Base-by-base conservation (phyloP, 2,888 invertebrate species). In the Panorpa germanica region DNA sequence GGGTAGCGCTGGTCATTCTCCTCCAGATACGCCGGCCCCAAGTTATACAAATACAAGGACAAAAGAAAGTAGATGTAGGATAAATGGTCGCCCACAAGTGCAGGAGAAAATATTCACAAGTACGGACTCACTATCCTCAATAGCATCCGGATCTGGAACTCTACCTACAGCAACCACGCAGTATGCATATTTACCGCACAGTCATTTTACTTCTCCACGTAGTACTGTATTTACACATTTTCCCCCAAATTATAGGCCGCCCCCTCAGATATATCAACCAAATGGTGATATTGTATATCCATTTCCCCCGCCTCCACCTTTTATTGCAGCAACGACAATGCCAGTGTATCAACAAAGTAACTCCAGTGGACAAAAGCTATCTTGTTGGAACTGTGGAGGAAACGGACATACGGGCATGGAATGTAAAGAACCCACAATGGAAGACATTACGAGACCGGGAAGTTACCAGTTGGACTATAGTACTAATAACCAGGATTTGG, bases 351-450 rank as follows among this genome's bases (percentile, higher is more conserved):
- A 42, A 43, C 29, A 40, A 43, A 25, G 35, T 41, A 24, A 39
- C 34, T 18, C 42, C 42, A 19, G 39, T 42, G 38, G 39, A 46
- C 43, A 19, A 32, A 46, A 45, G 44, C 35, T 48, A 19, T 78
- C 81, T 24, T 93, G 91, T 56, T 90, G 80, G 60, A 93, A 91
- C 53, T 93, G 93, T 57, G 91, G 91, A 35, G 76, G 74, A 31
- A 65, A 70, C 32, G 75, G 69, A 29, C 91, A 93, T 53, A 63
- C 67, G 29, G 86, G 86, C 14, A 63, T 69, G 43, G 90, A 90
- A 42, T 93, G 91, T 52, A 76, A 77, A 47, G 85, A 85, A 50
- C 77, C 77, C 38, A 83, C 83, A 33, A 83, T 91, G 70, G 90
- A 93, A 52, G 85, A 86, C 54, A 78, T 86, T 57, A 82, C 85